phyloP scores from a whole-genome alignment of 2,888 invertebrate genomes.

The Orchesellides sinensis region DNA sequence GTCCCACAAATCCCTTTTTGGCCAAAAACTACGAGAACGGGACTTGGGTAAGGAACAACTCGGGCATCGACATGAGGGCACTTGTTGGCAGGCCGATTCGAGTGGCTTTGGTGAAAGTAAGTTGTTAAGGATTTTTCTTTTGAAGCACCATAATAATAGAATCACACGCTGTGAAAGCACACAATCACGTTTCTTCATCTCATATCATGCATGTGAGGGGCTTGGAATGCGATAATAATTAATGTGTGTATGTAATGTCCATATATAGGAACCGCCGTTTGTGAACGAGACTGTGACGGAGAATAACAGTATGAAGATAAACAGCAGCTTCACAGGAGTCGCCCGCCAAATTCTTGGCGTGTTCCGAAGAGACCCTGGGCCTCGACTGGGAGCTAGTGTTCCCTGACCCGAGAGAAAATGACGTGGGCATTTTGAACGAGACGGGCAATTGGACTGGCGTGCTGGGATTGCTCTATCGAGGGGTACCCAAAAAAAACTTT shows the following conservation, averaged over 20 bases:
- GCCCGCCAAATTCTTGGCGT: slow-evolving; percentile 85
- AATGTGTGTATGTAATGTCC: background rate
- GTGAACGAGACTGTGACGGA: slow-evolving; percentile 41
- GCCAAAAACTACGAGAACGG: slow-evolving; percentile 69
- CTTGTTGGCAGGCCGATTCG: slow-evolving; percentile 64
- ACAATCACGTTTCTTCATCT: background rate
- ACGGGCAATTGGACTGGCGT: slow-evolving; percentile 79
- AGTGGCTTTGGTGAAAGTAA: slow-evolving; percentile 71
- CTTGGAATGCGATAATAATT: background rate
- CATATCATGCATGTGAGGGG: background rate
- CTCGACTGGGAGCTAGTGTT: slow-evolving; percentile 85
- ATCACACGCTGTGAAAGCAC: background rate
- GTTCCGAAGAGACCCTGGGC: slow-evolving; percentile 83
- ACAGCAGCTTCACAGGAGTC: slow-evolving; percentile 79
- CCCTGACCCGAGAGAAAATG: slow-evolving; percentile 80
- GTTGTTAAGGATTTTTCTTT: background rate
- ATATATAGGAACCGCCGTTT: slow-evolving; percentile 72
- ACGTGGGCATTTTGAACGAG: slow-evolving; percentile 79
- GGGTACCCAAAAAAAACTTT: too few species aligned
- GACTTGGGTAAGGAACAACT: slow-evolving; percentile 65
- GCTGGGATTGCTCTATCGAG: slow-evolving; percentile 81
- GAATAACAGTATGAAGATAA: slow-evolving; percentile 65
- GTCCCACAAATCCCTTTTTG: slow-evolving; percentile 73
- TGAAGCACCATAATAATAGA: background rate
- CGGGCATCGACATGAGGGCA: slow-evolving; percentile 55